phyloP scores from a whole-genome alignment of 2,888 invertebrate species.

The Lasius fuliginosus region DNA sequence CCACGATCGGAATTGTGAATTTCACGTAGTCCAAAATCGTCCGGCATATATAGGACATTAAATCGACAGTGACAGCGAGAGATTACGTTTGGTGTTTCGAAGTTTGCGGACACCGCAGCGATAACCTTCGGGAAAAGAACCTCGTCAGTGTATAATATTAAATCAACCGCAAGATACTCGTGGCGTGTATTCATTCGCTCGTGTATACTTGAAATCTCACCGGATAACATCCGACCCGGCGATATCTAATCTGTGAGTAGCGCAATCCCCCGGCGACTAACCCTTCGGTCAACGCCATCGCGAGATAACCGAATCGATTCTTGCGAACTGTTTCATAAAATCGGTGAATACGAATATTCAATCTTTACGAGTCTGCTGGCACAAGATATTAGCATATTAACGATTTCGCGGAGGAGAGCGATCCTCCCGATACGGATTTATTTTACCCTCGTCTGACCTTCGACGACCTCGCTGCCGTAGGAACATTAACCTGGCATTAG shows the following conservation, averaged over 20 bases:
- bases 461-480: background rate
- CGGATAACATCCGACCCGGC: background rate
- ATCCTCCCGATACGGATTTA: background rate
- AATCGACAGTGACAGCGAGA: background rate
- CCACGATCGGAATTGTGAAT: background rate
- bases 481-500: conserved; percentile 16
- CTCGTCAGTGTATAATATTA: conserved; percentile 17
- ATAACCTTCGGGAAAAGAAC: background rate
- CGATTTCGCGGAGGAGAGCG: conserved; percentile 15
- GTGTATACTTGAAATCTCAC: background rate
- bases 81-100: conserved; percentile 1
- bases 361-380: background rate
- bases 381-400: background rate
- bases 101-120: conserved; percentile 14
- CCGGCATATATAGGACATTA: background rate
- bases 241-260: conserved; percentile 20
- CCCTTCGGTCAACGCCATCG: background rate
- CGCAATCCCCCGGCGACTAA: background rate
- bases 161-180: background rate
- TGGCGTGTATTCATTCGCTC: background rate
- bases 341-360: background rate
- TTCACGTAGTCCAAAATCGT: too few species aligned
- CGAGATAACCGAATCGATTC: background rate
- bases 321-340: background rate
- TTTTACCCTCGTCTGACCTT: background rate